Evolutionary conservation across 2,113 vertebrate genomes (phyloP).

Genomic region (Eublepharis macularius): DNA sequence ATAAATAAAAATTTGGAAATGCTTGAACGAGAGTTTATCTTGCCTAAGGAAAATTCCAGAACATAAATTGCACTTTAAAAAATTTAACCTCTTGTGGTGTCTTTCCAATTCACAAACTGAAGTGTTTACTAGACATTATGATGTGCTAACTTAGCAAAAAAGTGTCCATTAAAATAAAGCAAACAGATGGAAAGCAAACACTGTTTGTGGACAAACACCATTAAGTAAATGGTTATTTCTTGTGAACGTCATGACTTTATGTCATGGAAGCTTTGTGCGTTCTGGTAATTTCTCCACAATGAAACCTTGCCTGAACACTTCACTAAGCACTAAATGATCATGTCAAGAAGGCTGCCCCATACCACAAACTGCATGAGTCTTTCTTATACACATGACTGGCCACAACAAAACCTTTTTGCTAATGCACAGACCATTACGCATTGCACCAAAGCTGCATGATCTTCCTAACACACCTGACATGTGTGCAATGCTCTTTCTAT

Average conservation of each 20-base stretch:
- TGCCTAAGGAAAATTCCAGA: background rate
- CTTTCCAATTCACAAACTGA: background rate
- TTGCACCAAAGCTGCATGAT: background rate
- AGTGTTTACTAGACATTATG: background rate
- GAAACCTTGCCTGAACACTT: background rate
- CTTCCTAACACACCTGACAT: slow-evolving; percentile 5
- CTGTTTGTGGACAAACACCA: background rate
- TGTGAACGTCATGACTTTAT: background rate
- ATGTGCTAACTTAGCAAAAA: background rate
- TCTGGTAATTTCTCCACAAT: background rate
- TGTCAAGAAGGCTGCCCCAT: background rate
- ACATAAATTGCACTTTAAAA: background rate
- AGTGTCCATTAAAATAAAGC: background rate
- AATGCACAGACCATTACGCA: background rate
- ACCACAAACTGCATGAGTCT: background rate
- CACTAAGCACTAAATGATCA: background rate
- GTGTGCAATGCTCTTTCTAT: background rate
- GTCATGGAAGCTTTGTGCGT: background rate
- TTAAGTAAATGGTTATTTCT: background rate
- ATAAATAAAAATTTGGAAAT: background rate
- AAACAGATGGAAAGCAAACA: background rate
- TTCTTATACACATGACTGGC: background rate
- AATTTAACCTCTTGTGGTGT: background rate
- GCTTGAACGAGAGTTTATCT: background rate
- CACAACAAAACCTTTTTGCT: background rate